phyloP scores from a whole-genome alignment of 2,113 vertebrate species.

The Tichodroma muraria region DNA sequence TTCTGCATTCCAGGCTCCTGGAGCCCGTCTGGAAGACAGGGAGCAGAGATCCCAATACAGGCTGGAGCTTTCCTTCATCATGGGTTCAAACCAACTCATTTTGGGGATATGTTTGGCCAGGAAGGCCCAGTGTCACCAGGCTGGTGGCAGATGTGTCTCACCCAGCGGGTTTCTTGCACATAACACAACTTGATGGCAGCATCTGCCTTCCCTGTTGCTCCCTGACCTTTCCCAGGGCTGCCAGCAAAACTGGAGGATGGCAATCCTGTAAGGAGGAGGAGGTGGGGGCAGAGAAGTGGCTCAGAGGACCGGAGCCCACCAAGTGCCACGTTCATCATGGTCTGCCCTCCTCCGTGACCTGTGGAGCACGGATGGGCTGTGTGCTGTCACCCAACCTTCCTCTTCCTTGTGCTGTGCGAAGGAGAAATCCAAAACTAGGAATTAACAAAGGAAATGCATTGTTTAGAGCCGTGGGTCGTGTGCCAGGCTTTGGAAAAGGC shows the following conservation, averaged over 20 bases:
- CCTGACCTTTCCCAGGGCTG: not conserved
- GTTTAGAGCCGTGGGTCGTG: conserved; percentile 10
- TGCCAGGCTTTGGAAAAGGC: conserved; percentile 26
- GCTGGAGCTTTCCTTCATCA: not conserved
- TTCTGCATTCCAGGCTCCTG: not conserved
- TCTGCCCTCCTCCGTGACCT: not conserved
- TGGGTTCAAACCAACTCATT: not conserved
- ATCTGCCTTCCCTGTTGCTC: not conserved
- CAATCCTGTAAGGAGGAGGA: not conserved
- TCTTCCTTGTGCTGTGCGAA: not conserved
- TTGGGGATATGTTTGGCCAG: not conserved
- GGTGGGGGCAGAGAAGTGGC: not conserved
- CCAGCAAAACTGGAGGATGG: not conserved
- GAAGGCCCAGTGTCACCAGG: not conserved
- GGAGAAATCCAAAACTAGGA: conserved; percentile 21
- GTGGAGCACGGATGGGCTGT: accelerated
- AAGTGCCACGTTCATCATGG: accelerated
- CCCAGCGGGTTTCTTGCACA: not conserved
- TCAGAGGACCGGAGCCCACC: not conserved
- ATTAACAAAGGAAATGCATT: not conserved
- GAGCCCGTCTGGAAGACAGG: not conserved
- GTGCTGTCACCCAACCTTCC: not conserved
- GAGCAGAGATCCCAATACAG: not conserved
- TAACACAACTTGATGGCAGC: not conserved
- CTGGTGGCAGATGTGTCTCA: not conserved